A percentile compares a stretch with the other conserved stretches of the same genome.
phyloP scores from a whole-genome alignment of 2,797 vertebrate species.

The Muscicapa striata region DNA sequence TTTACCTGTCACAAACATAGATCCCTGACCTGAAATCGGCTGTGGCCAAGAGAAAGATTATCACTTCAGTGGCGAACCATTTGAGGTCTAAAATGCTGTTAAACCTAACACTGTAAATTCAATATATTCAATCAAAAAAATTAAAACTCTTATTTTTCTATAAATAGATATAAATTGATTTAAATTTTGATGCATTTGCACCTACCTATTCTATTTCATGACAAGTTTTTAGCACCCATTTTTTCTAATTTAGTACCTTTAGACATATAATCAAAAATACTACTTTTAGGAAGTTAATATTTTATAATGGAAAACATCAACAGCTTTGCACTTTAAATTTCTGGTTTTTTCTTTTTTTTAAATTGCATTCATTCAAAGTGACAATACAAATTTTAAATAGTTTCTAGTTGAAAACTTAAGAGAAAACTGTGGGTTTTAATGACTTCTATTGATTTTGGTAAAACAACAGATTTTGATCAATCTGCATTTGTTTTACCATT shows the following conservation, averaged over 20 bases:
- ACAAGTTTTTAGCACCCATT: accelerated
- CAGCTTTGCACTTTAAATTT: neutral
- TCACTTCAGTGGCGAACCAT: neutral
- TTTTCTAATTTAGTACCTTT: neutral
- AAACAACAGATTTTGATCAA: neutral
- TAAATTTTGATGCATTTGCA: neutral
- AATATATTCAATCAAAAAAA: neutral
- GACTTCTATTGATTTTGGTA: neutral
- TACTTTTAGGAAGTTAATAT: neutral
- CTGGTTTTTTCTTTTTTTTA: neutral
- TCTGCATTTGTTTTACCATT: neutral
- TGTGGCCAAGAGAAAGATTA: neutral
- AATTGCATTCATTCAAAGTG: neutral
- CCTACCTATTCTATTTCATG: neutral
- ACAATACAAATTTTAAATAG: neutral
- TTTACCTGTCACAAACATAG: neutral
- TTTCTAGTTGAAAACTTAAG: neutral
- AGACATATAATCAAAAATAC: neutral
- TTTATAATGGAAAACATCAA: neutral
- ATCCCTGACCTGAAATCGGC: neutral
- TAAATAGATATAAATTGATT: neutral
- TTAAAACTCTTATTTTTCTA: neutral
- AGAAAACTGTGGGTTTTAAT: neutral
- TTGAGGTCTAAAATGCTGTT: neutral
- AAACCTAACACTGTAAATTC: neutral